These are phyloP conservation scores for Heliothis peltigera DNA, from an alignment of 2,888 invertebrate species.

Conservation along the genomic window DNA sequence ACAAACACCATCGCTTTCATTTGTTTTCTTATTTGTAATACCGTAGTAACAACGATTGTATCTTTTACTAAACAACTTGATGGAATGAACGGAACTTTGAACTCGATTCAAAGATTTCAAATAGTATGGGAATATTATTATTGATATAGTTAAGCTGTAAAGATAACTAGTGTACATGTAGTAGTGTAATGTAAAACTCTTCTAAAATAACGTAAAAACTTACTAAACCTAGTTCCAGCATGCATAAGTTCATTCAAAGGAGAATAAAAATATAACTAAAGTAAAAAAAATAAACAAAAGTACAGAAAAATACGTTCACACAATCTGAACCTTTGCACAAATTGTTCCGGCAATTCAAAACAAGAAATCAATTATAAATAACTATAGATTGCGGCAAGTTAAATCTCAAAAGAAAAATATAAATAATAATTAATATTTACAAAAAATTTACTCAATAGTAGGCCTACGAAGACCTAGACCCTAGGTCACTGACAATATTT, in stretches of 20 bases:
- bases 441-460: constrained; percentile 28
- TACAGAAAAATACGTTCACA: not conserved
- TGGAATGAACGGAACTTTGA: constrained; percentile 10
- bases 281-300: not conserved
- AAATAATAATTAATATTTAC: constrained; percentile 8
- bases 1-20: constrained; percentile 41
- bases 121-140: not conserved
- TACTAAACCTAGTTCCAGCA: too few species aligned
- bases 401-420: constrained; percentile 13
- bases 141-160: too few species aligned
- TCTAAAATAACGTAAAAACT: too few species aligned
- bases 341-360: not conserved
- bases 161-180: too few species aligned
- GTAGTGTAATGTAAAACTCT: too few species aligned
- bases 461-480: constrained; percentile 45
- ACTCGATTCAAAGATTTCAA: not conserved
- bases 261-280: not conserved
- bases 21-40: constrained; percentile 31
- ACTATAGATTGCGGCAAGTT: constrained; percentile 6
- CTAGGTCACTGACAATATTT: constrained; percentile 34
- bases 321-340: not conserved
- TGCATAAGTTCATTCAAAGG: too few species aligned
- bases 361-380: constrained; percentile 13
- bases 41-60: constrained; percentile 15
- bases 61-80: not conserved